Evolutionary conservation across 92 coral and sea anemone species (phyloP).

Genomic region (Umimayanthus chanpuru): DNA sequence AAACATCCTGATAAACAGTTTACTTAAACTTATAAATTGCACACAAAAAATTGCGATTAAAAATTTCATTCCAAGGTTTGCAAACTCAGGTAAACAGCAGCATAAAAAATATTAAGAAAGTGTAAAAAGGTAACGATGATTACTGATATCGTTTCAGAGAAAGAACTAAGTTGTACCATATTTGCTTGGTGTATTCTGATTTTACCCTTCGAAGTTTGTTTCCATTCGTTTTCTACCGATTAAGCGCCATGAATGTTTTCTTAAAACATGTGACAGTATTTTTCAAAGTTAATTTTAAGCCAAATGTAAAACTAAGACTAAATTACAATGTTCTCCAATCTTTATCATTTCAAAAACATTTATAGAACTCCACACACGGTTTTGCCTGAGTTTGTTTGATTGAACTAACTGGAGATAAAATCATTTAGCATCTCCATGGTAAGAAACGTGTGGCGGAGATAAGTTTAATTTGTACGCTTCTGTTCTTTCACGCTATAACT

Average conservation of each 20-base stretch:
- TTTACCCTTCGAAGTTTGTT: no score
- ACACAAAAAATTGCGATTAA: conserved; percentile 6
- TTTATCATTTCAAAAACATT: no score
- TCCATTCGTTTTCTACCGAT: no score
- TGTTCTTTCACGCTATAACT: not conserved
- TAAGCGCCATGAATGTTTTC: not conserved
- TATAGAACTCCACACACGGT: not conserved
- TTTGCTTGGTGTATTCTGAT: no score
- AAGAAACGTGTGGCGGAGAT: not conserved
- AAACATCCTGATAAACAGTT: conserved; percentile 21
- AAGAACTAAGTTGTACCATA: no score
- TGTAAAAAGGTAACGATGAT: no score
- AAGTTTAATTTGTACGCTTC: not conserved
- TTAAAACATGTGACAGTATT: not conserved
- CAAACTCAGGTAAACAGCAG: not conserved
- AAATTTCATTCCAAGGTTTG: not conserved
- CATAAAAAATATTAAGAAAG: no score
- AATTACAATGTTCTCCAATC: not conserved
- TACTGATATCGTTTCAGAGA: no score
- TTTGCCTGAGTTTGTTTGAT: not conserved
- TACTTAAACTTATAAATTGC: conserved; percentile 13
- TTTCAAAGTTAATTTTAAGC: no score
- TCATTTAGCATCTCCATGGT: not conserved
- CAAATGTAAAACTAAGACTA: not conserved
- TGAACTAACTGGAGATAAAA: not conserved